Conservation (phyloP, 1,140 invertebrate genomes). For the Pseudomyrmex dendroicus region DNA sequence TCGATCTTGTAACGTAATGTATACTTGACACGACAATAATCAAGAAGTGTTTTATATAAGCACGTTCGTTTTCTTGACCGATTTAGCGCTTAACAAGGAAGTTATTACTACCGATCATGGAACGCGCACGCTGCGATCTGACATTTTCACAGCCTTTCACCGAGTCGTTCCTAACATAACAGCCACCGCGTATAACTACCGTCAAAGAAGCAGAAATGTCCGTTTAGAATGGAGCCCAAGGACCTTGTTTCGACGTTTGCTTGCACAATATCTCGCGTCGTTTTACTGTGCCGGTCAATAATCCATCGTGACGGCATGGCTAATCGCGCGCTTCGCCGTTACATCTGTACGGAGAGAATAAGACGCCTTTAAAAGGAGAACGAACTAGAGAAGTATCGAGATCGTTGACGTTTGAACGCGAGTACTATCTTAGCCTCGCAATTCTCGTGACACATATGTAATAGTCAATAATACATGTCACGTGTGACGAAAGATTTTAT, state of each 20-base stretch:
- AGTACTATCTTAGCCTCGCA: neutral
- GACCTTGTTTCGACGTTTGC: slow-evolving; percentile 58
- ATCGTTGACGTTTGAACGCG: slow-evolving; percentile 20
- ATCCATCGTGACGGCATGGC: slow-evolving; percentile 49
- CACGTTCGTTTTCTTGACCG: neutral
- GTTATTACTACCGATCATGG: slow-evolving; percentile 34
- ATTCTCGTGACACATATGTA: slow-evolving; percentile 16
- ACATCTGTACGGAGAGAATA: neutral
- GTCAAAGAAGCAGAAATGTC: slow-evolving; percentile 54
- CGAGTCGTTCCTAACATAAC: slow-evolving; percentile 21
- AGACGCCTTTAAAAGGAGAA: slow-evolving; percentile 60
- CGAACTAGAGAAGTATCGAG: neutral
- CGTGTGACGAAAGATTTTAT: neutral
- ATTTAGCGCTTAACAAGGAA: slow-evolving; percentile 64
- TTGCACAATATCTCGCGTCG: slow-evolving; percentile 66
- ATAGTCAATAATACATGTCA: neutral
- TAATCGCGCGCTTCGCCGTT: slow-evolving; percentile 31
- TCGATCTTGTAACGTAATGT: neutral
- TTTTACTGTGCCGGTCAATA: slow-evolving; percentile 65
- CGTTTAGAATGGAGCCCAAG: slow-evolving; percentile 71
- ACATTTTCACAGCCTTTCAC: slow-evolving; percentile 74
- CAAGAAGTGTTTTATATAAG: slow-evolving; percentile 1
- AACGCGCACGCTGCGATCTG: slow-evolving; percentile 28
- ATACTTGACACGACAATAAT: neutral
- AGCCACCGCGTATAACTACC: slow-evolving; percentile 21